Evolutionary conservation across 2,113 vertebrate species (phyloP), one percentile per base, ranked within the genome.

Genomic region (Coracopsis vasa): DNA sequence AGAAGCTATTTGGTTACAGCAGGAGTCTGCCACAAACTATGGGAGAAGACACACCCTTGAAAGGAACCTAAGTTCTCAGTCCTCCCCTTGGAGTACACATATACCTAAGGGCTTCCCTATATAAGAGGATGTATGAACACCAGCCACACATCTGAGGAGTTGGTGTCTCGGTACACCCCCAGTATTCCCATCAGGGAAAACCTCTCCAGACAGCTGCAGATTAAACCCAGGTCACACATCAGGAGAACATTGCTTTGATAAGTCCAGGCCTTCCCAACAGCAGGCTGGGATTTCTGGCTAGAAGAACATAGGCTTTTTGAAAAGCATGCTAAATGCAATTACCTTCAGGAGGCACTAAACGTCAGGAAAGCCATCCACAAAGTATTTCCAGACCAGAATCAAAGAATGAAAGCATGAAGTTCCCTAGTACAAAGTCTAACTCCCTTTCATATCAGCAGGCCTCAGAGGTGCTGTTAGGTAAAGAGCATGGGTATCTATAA

Each of bases 101-200:
- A 37, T 61, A 71, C 6, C 16, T 29, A 11, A 11, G 27, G 16
- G 42, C 24, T 86, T 37, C 35, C 35, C 29, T 67, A 13, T 47
- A 5, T 16, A 54, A 71, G 27, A 42, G 10, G 41, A 80, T 16
- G 28, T 11, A 44, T 14, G 45, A 66, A 71, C 14, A 39, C 41
- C 54, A 87, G 73, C 25, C 54, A 42, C 11, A 0, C 9, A 35
- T 24, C 20, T 31, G 69, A 78, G 64, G 73, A 77, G 37, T 3
- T 1, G 2, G 14, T 62, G 51, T 56, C 16, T 60, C 0, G 0
- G 62, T 35, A 48, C 31, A 50, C 5, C 37, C 10, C 4, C 72
- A 67, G 33, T 2, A 1, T 25, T 66, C 41, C 33, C 45, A 29
- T 33, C 19, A 69, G n/a, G 23, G 54, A 81, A 87, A 78, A 60